Base-by-base conservation (phyloP, 1,140 invertebrate genomes). In the Elymnias hypermnestra region DNA sequence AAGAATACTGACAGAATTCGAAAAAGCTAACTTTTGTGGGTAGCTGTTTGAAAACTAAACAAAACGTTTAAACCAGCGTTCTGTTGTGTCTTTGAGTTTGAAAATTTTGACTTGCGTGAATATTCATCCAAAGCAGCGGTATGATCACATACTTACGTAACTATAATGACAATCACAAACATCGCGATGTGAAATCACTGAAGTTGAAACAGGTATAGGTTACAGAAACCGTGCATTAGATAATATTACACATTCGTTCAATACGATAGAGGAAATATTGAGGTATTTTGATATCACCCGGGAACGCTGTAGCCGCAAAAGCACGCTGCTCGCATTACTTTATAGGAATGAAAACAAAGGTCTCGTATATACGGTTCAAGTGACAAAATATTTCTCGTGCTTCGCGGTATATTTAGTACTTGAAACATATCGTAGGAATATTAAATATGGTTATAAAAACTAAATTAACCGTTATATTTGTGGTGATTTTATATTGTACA, bases 291-390 rank as follows among this genome's bases (percentile, higher is more conserved):
- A 48, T 57, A 52, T 45, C 25, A 39, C 26, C 36, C 37, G 36
- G 36, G 29, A 41, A 8, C 3, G 26, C 18, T 40, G 18, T 28
- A 36, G 45, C 57, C 57, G 42, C 57, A 59, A 55, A 36, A 48
- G 45, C 41, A 21, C 41, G 39, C 44, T 46, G 41, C 49, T 60
- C 57, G 41, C 42, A 28, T 60, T 60, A 53, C 57, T 52, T 57
- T 37, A 37, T 44, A 28, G 58, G 65, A 69, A 75, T 69, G 59
- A 65, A 58, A 73, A 78, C 72, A 73, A 75, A 69, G 51, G 54
- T 38, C 44, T 37, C 63, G 57, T 63, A 40, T 26, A 38, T 42
- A 23, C 36, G 17, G 25, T 19, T 39, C 25, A 19, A 19, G n/a
- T 49, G 37, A 41, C 21, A 36, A 21, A 49, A 40, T 36, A 25